phyloP scores from a whole-genome alignment of 2,888 invertebrate species.

The Tanytarsus gracilentus region DNA sequence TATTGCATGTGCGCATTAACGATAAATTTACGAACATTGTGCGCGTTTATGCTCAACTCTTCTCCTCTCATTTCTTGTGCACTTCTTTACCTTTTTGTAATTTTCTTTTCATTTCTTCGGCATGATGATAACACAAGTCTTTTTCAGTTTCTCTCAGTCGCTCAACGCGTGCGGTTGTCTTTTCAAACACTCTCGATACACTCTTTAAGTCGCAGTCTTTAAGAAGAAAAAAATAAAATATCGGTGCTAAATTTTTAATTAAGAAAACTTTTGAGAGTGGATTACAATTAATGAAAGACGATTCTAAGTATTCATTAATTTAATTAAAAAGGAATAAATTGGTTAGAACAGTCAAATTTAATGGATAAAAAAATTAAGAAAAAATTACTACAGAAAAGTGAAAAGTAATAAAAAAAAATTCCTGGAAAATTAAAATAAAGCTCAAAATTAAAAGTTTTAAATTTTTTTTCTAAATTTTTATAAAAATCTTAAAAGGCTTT shows the following conservation, averaged over 20 bases:
- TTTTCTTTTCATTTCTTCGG: slow-evolving; percentile 17
- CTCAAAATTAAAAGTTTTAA: not conserved
- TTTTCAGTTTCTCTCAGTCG: slow-evolving; percentile 18
- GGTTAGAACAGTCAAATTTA: not conserved
- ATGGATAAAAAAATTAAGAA: not conserved
- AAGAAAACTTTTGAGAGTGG: not conserved
- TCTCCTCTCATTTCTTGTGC: not conserved
- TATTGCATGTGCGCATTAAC: not conserved
- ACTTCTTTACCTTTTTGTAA: not conserved
- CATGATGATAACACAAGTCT: slow-evolving; percentile 17
- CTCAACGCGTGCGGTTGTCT: slow-evolving; percentile 21
- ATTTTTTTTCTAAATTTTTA: no score
- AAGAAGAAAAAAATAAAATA: not conserved
- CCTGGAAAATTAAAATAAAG: not conserved
- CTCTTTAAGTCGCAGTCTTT: not conserved
- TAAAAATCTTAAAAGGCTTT: no score
- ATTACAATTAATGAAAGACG: not conserved
- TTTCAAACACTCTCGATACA: not conserved
- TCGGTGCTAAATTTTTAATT: not conserved
- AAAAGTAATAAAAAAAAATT: not conserved
- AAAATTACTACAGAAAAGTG: not conserved
- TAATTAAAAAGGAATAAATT: no score
- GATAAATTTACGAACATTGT: not conserved
- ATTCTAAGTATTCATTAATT: no score
- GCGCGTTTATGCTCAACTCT: slow-evolving; percentile 2